phyloP scores from a whole-genome alignment of 2,888 invertebrate species.

The Agrotis ipsilon region DNA sequence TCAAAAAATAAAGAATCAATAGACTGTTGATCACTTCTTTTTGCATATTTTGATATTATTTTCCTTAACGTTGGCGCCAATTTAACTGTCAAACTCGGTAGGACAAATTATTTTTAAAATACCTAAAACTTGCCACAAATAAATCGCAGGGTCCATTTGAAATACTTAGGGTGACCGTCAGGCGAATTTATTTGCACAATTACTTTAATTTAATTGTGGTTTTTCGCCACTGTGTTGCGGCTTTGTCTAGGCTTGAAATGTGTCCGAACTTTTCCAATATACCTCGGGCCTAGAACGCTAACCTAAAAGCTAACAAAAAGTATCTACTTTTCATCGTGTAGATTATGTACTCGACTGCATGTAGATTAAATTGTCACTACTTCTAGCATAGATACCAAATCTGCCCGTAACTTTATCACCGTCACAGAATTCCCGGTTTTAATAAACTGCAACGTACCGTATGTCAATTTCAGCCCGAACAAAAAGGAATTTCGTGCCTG shows the following conservation, averaged over 20 bases:
- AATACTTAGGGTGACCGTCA: neutral
- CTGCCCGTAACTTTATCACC: neutral
- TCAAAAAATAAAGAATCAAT: no score
- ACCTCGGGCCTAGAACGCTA: no score
- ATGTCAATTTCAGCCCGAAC: neutral
- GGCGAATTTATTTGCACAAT: neutral
- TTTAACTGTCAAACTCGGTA: neutral
- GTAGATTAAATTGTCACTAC: no score
- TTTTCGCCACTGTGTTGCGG: neutral
- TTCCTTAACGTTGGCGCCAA: neutral
- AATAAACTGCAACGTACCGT: conserved; percentile 1
- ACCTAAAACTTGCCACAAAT: neutral
- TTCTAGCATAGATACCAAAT: neutral
- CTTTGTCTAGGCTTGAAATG: neutral
- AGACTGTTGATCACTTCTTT: neutral
- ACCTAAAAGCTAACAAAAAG: no score
- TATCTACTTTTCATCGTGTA: no score
- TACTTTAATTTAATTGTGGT: no score
- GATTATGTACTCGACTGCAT: no score
- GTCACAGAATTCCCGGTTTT: neutral
- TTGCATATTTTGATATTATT: neutral
- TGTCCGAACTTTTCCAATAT: neutral
- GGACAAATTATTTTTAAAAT: neutral
- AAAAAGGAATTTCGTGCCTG: neutral
- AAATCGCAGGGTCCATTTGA: neutral